Conservation (phyloP, 2,888 invertebrate species). For the Drosophila fulvimacula region DNA sequence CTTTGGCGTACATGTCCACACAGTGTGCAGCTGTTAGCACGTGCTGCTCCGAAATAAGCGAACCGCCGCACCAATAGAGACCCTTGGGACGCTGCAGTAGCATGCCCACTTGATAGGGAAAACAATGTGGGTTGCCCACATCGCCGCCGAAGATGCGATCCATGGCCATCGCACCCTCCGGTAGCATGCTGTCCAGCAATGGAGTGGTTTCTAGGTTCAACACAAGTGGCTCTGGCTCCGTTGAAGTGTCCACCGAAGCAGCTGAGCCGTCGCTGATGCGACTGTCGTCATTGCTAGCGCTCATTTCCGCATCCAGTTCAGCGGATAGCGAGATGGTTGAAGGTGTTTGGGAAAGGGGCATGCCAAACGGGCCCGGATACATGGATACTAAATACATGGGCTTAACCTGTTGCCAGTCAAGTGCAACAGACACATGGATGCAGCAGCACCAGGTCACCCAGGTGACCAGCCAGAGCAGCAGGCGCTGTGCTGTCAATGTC, state of each 20-base stretch:
- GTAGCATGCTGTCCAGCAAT: constrained; percentile 74
- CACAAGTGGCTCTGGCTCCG: constrained; percentile 72
- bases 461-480: constrained; percentile 32
- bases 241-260: constrained; percentile 19
- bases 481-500: constrained; percentile 49
- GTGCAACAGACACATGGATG: constrained; percentile 51
- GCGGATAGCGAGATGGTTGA: constrained; percentile 48
- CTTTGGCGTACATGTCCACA: constrained; percentile 79
- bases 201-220: constrained; percentile 81
- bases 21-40: constrained; percentile 84
- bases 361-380: constrained; percentile 69
- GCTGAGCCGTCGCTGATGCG: constrained; percentile 46
- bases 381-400: constrained; percentile 84
- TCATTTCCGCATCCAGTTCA: constrained; percentile 71
- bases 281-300: constrained; percentile 53
- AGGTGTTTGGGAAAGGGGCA: constrained; percentile 43
- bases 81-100: constrained; percentile 82
- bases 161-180: constrained; percentile 81
- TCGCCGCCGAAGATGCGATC: constrained; percentile 84
- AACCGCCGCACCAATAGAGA: constrained; percentile 83
- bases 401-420: constrained; percentile 83
- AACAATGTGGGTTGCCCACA: constrained; percentile 78
- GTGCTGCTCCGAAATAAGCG: constrained; percentile 82
- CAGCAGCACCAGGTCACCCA: constrained; percentile 41
- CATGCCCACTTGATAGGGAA: constrained; percentile 84